Base-by-base conservation (phyloP, 1,140 invertebrate species). In the Lordiphosa stackelbergi region DNA sequence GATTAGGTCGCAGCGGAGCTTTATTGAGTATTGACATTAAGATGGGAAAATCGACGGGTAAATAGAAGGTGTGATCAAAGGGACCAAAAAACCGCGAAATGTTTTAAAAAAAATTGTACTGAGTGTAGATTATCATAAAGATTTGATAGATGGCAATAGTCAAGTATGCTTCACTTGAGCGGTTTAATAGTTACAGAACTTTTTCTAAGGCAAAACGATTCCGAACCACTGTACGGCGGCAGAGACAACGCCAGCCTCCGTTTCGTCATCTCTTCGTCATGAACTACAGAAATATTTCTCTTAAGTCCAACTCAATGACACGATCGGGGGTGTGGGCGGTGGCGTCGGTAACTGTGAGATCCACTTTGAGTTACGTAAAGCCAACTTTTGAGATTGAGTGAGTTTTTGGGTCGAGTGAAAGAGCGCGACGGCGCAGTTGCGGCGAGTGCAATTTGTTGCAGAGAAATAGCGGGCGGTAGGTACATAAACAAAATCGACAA, bases 401-500 rank as follows among this genome's bases (percentile, higher is more conserved):
- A 8, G 31, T 45, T 54, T 45, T 11, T 22, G 7, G 19, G 12
- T 24, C 5, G 51, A 13, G 22, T 9, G 38, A 24, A 36, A 59
- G 73, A 71, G 73, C 45, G 73, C 54, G 53, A 56, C 66, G 71
- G 72, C 77, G 71, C 71, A 75, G 41, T 53, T 41, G 16, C 13
- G 12, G 22, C 61, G 62, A 58, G 66, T 72, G 56, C 66, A 63
- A 55, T 40, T 68, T 53, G 54, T 53, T 72, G 61, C 52, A 53
- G 56, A 51, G 51, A 11, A 42, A 38, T 28, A 34, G 46, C 10
- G 40, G 49, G 24, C 22, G 45, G 43, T 45, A 59, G 71, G 58
- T 75, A 83, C 75, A 81, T 81, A 81, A 81, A 81, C 75, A 81
- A 68, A 78, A 62, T 62, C 56, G 56, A 46, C 28, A 31, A 70